Evolutionary conservation across 2,797 vertebrate genomes (phyloP).

Genomic region (Amazonetta brasiliensis): DNA sequence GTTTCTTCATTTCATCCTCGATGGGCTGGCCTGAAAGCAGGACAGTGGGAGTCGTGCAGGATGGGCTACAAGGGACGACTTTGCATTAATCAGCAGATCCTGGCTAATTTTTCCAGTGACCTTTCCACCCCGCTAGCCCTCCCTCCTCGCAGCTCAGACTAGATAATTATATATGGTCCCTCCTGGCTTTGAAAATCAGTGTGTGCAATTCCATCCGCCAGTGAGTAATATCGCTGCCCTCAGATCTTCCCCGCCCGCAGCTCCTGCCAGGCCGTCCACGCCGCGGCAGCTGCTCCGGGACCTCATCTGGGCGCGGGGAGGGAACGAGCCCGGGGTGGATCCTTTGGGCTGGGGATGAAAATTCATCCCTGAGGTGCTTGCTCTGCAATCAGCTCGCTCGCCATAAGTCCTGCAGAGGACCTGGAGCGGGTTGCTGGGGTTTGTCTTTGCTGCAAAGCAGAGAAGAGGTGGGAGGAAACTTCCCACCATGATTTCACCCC

Average conservation of each 20-base stretch:
- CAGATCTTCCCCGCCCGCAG: not conserved
- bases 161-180: not conserved
- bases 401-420: not conserved
- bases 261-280: not conserved
- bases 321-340: not conserved
- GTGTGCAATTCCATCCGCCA: conserved; percentile 28
- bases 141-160: not conserved
- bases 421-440: not conserved
- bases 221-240: not conserved
- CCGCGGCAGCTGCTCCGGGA: not conserved
- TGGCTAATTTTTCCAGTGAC: not conserved
- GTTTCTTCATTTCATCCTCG: conserved; percentile 20
- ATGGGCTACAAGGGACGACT: not conserved
- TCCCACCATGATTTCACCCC: fast-evolving
- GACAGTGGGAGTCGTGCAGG: not conserved
- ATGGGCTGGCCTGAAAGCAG: not conserved
- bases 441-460: not conserved
- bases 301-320: not conserved
- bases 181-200: not conserved
- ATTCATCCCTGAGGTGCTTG: not conserved
- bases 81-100: not conserved
- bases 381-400: not conserved
- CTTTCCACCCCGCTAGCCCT: not conserved
- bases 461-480: not conserved
- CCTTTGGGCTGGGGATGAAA: not conserved